Base-by-base conservation (phyloP, 2,888 invertebrate species). In the Dicycla oo region DNA sequence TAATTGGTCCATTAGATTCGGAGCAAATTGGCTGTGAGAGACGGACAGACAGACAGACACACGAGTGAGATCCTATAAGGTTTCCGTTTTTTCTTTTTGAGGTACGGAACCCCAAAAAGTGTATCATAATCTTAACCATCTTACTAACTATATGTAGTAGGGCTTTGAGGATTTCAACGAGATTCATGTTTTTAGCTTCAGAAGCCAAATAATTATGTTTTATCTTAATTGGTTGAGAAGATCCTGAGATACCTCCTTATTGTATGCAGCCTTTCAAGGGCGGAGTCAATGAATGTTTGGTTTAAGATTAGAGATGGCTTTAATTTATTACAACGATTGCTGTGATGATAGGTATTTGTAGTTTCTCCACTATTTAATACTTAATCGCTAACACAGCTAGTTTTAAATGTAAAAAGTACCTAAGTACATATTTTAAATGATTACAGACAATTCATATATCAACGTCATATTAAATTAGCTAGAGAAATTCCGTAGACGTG, bases 241-340 rank as follows among this genome's bases (percentile, higher is more conserved):
- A 70, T 70, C 71, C 15, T 58, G 15, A 58, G 57, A 69, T 56
- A 23, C 70, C 47, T 47, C n/a, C 11, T 30, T 40, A 58, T 71
- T 60, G 18, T 58, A 43, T 49, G 15, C 57, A 49, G 15, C 53
- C 26, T 34, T 43, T 18, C 71, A 53, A 53, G n/a, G 26, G 26
- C 43, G 18, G 45, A 26, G 45, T 45, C 51, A 53, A 38, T 43
- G 26, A 8, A 54, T 30, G 60, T 58, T 57, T 57, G 30, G 15
- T 34, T 40, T 49, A 69, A 26, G 18, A n/a, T 13, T 26, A 56
- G n/a, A 23, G 7, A 34, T 43, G 3, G 8, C 20, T 34, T 26
- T 53, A 2, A 61, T 51, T 45, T 72, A 45, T 38, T 61, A 43
- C 13, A 53, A 51, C 13, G n/a, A 18, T 18, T 51, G 11, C 23